A percentile compares a stretch with the other conserved stretches of the same genome.
phyloP scores from a whole-genome alignment of 2,113 vertebrate species.

The Centropristis striata region DNA sequence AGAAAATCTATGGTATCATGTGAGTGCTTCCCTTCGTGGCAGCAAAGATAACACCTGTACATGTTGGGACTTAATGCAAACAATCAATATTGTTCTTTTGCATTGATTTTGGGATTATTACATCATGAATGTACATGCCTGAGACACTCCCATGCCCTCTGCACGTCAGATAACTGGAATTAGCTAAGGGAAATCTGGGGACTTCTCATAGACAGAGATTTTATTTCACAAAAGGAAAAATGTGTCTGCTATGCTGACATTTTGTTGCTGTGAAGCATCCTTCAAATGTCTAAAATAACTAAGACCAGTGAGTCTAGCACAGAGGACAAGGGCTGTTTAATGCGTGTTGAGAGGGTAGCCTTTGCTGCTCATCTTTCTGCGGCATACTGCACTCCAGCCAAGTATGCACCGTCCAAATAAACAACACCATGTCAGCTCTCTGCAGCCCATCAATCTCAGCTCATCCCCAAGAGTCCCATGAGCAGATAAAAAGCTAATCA shows the following conservation, averaged over 20 bases:
- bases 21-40: slow-evolving; percentile 21
- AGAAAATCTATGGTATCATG: slow-evolving; percentile 48
- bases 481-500: slow-evolving; percentile 85
- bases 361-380: slow-evolving; percentile 35
- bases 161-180: slow-evolving; percentile 8
- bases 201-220: not conserved
- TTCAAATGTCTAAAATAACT: slow-evolving; percentile 32
- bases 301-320: not conserved
- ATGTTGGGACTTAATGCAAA: slow-evolving; percentile 39
- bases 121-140: slow-evolving; percentile 13
- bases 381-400: slow-evolving; percentile 37
- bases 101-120: slow-evolving; percentile 63
- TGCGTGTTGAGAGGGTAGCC: slow-evolving; percentile 8
- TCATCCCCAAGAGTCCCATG: slow-evolving; percentile 64
- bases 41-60: slow-evolving; percentile 57
- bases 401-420: slow-evolving; percentile 67
- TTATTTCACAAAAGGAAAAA: not conserved
- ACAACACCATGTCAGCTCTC: slow-evolving; percentile 62
- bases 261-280: not conserved
- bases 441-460: slow-evolving; percentile 74
- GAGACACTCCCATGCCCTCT: slow-evolving; percentile 16
- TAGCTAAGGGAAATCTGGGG: not conserved
- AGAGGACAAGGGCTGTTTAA: slow-evolving; percentile 9
- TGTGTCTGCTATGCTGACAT: not conserved
- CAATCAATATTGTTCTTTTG: slow-evolving; percentile 44